phyloP scores from a whole-genome alignment of 2,113 vertebrate species.

The Hemiscyllium ocellatum region DNA sequence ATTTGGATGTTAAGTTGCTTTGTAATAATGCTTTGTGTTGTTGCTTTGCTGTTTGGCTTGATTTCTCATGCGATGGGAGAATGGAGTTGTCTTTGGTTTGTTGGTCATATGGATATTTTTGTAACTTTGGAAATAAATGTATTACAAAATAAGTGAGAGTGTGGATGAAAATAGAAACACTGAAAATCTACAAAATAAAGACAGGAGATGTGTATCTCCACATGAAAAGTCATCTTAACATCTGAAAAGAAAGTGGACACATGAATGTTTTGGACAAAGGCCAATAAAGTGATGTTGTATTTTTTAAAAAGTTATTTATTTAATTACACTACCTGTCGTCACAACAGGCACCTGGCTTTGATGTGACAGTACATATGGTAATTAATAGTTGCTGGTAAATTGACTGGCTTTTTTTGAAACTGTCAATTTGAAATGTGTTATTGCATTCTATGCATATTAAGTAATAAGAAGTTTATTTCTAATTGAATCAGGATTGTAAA shows the following conservation, averaged over 20 bases:
- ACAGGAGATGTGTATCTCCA: neutral
- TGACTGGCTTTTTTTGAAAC: neutral
- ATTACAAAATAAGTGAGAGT: neutral
- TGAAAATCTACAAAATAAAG: neutral
- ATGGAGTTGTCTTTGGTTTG: neutral
- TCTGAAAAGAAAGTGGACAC: neutral
- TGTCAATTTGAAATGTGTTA: neutral
- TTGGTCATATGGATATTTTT: slow-evolving; percentile 1
- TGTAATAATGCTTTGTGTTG: neutral
- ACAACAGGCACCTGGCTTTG: neutral
- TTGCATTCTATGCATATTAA: neutral
- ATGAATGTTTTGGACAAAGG: neutral
- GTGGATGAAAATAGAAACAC: neutral
- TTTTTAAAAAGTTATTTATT: neutral
- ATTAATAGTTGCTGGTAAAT: neutral
- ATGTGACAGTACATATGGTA: neutral
- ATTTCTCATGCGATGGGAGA: neutral
- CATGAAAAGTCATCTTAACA: neutral
- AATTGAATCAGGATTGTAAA: neutral
- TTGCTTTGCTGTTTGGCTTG: neutral
- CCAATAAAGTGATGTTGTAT: neutral
- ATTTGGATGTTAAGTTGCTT: neutral
- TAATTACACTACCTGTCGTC: neutral
- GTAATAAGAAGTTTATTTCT: neutral
- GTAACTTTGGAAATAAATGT: slow-evolving; percentile 2